Conservation (phyloP, 2,888 invertebrate genomes). For the Drosophila picticornis region DNA sequence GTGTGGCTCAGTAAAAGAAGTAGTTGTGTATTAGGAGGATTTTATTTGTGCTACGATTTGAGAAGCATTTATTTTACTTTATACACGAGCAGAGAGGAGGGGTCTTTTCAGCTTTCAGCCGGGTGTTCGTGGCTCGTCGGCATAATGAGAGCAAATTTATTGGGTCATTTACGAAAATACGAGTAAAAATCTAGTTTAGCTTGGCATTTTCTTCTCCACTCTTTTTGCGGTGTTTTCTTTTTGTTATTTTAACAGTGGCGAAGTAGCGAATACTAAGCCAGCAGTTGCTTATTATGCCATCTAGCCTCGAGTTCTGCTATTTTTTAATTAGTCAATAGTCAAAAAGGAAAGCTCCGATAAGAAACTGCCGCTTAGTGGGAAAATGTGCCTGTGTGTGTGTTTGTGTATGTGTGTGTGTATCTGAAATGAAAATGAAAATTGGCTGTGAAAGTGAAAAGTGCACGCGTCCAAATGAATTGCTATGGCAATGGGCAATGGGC, state of each 20-base stretch:
- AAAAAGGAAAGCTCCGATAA: slow-evolving; percentile 58
- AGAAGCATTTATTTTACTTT: slow-evolving; percentile 67
- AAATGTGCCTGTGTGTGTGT: slow-evolving; percentile 19
- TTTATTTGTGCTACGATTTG: slow-evolving; percentile 55
- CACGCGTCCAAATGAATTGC: slow-evolving; percentile 55
- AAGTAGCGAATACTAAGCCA: slow-evolving; percentile 24
- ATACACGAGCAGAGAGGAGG: not conserved
- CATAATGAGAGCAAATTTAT: slow-evolving; percentile 80
- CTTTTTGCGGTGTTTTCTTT: slow-evolving; percentile 26
- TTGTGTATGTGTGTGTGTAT: slow-evolving; percentile 15
- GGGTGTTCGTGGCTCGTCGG: slow-evolving; percentile 74
- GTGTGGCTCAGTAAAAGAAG: not conserved
- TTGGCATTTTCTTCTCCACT: slow-evolving; percentile 40
- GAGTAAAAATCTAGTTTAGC: slow-evolving; percentile 66
- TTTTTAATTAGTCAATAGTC: slow-evolving; percentile 79
- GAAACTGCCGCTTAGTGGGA: slow-evolving; percentile 52
- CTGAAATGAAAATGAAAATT: slow-evolving; percentile 48
- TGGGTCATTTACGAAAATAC: slow-evolving; percentile 79
- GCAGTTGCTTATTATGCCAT: slow-evolving; percentile 78
- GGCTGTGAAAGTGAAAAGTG: slow-evolving; percentile 60
- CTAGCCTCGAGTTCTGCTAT: slow-evolving; percentile 52
- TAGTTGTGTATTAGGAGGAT: slow-evolving; percentile 16
- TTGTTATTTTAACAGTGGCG: slow-evolving; percentile 27
- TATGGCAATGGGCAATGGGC: slow-evolving; percentile 38
- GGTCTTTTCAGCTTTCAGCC: not conserved